Evolutionary conservation across 2,888 invertebrate species (phyloP).

Genomic region (Platycheirus albimanus): DNA sequence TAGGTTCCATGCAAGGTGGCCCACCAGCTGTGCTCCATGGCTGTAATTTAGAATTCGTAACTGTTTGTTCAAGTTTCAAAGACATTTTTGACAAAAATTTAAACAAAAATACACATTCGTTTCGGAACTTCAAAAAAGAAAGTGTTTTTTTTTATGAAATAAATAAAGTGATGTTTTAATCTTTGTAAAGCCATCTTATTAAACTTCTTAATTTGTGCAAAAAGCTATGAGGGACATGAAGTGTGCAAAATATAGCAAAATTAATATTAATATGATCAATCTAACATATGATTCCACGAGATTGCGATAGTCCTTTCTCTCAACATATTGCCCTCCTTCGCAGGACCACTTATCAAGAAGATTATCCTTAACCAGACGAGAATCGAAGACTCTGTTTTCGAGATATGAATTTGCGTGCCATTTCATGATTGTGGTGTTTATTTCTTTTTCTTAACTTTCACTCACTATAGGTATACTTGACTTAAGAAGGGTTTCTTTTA

Average conservation of each 20-base stretch:
- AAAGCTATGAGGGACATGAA: too few species aligned
- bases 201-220: too few species aligned
- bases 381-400: conserved; percentile 82
- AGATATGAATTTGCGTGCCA: conserved; percentile 80
- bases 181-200: too few species aligned
- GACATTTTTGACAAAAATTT: conserved; percentile 71
- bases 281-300: conserved; percentile 82
- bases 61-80: conserved; percentile 77
- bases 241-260: conserved; percentile 18
- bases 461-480: conserved; percentile 83
- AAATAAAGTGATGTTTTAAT: not conserved
- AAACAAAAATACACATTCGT: conserved; percentile 36
- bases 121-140: conserved; percentile 25
- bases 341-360: conserved; percentile 81
- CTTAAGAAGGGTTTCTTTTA: conserved; percentile 79
- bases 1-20: conserved; percentile 86
- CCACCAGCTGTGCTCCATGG: conserved; percentile 88
- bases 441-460: conserved; percentile 64
- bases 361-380: conserved; percentile 81
- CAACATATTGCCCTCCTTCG: conserved; percentile 79
- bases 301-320: conserved; percentile 82
- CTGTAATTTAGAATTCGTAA: conserved; percentile 87
- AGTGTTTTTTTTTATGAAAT: too few species aligned
- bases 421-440: conserved; percentile 75
- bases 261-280: conserved; percentile 64